Evolutionary conservation across 2,113 vertebrate genomes (phyloP).

Genomic region (Aegotheles bennettii): DNA sequence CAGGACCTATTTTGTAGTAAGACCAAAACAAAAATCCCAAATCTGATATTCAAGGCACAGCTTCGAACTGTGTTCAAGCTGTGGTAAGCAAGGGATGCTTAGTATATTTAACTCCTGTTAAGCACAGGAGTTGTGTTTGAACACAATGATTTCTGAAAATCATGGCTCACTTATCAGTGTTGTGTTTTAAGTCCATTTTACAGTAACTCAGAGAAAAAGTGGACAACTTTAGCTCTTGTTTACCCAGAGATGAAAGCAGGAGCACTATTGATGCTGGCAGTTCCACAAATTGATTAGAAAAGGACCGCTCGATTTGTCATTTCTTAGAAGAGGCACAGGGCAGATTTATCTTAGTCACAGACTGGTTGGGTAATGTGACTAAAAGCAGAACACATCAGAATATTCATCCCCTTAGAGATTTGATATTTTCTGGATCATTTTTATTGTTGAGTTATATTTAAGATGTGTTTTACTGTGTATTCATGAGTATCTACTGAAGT

Average conservation of each 20-base stretch:
- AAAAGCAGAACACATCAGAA: neutral
- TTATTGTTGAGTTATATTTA: neutral
- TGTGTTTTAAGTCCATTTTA: neutral
- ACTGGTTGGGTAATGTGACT: neutral
- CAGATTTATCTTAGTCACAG: constrained; percentile 14
- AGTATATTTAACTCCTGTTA: neutral
- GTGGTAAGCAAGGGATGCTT: neutral
- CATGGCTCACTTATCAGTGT: neutral
- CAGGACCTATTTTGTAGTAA: neutral
- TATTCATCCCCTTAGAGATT: neutral
- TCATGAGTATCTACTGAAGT: neutral
- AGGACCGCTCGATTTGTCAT: neutral
- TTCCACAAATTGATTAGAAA: constrained; percentile 13
- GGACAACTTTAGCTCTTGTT: neutral
- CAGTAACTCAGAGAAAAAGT: neutral
- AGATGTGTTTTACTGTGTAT: neutral
- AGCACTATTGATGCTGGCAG: constrained; percentile 8
- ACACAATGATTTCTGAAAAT: neutral
- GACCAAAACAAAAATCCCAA: neutral
- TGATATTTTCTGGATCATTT: neutral
- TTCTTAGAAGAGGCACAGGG: neutral
- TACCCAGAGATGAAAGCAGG: neutral
- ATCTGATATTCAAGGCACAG: neutral
- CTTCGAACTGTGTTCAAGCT: neutral
- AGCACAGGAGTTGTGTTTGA: no score